phyloP scores from a whole-genome alignment of 2,113 vertebrate species.

The Spermophilus dauricus region DNA sequence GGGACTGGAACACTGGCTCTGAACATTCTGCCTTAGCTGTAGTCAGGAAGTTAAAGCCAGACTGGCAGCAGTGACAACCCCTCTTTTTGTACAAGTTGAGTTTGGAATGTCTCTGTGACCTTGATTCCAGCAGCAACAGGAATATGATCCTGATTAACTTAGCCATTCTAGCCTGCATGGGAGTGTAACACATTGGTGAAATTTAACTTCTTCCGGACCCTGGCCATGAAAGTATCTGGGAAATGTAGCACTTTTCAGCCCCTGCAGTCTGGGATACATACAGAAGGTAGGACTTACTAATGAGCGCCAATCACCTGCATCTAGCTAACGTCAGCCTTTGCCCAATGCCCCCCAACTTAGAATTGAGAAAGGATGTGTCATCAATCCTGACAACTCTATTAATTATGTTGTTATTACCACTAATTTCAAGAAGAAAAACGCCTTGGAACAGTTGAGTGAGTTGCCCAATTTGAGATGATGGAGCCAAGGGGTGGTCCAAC shows the following conservation, averaged over 20 bases:
- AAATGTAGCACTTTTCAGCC: neutral
- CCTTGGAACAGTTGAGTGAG: neutral
- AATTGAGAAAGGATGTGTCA: neutral
- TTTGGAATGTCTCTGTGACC: neutral
- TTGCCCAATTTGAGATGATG: neutral
- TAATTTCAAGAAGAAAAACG: neutral
- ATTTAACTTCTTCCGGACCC: neutral
- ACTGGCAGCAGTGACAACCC: accelerated
- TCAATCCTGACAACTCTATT: neutral
- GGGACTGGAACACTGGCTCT: neutral
- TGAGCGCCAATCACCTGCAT: neutral
- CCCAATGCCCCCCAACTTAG: neutral
- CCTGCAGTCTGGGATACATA: neutral
- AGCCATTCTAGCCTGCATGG: neutral
- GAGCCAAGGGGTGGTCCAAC: neutral
- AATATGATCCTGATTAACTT: neutral
- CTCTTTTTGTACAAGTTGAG: neutral
- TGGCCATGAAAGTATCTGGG: neutral
- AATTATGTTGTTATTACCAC: neutral
- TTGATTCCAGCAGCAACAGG: neutral
- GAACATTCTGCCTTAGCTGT: neutral
- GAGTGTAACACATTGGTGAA: neutral
- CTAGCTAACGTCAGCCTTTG: neutral
- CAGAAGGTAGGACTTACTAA: no score
- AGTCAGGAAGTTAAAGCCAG: no score